Conservation (phyloP, 2,888 invertebrate genomes). For the Pyrrhosoma nymphula region DNA sequence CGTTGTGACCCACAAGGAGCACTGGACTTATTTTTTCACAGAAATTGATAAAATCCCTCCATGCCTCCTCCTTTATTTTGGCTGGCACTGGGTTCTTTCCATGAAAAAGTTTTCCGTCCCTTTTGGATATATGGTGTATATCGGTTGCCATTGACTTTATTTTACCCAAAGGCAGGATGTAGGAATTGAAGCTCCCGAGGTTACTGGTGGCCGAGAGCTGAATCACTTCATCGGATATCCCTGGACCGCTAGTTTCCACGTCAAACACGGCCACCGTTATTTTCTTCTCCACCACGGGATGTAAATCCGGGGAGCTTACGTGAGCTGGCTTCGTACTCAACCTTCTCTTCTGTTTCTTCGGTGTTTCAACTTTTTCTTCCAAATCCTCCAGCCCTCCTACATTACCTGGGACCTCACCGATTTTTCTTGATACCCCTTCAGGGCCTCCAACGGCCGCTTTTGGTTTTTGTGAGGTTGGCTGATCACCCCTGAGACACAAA, state of each 20-base stretch:
- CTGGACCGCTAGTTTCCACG: background rate
- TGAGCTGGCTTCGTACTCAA: background rate
- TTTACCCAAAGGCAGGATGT: background rate
- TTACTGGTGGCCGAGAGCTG: background rate
- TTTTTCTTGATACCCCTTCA: background rate
- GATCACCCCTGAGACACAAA: constrained; percentile 7
- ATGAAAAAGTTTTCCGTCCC: background rate
- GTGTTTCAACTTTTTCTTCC: background rate
- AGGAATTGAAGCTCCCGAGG: background rate
- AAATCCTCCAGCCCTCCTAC: background rate
- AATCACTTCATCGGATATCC: background rate
- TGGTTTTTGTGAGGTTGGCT: background rate
- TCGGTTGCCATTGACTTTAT: background rate
- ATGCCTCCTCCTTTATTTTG: background rate
- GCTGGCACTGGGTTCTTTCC: background rate
- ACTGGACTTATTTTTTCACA: background rate
- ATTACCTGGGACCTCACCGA: background rate
- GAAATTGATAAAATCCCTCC: background rate
- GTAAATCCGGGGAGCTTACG: background rate
- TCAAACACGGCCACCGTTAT: background rate
- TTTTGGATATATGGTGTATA: background rate
- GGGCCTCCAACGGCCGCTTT: background rate
- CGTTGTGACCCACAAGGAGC: constrained; percentile 3
- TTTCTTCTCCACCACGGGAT: background rate
- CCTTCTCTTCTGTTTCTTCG: background rate